phyloP scores from a whole-genome alignment of 2,888 invertebrate genomes.

The Tridacna crocea region DNA sequence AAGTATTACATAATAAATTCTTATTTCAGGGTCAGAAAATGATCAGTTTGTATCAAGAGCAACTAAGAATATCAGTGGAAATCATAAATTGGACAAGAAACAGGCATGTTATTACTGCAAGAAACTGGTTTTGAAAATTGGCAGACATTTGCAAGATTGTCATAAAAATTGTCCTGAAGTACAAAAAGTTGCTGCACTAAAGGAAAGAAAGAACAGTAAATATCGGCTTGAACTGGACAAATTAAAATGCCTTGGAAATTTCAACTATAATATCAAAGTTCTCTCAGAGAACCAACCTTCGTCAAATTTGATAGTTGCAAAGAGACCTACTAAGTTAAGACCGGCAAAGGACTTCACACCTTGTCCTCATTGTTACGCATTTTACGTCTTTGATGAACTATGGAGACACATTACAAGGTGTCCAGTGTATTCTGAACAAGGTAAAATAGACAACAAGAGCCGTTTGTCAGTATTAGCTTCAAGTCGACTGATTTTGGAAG shows the following conservation, averaged over 20 bases:
- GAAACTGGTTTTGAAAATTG: constrained; percentile 17
- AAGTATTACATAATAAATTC: neutral
- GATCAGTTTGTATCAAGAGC: constrained; percentile 15
- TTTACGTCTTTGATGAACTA: constrained; percentile 24
- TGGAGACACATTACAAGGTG: constrained; percentile 20
- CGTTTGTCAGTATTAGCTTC: constrained; percentile 10
- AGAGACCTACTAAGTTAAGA: constrained; percentile 14
- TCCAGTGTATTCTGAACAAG: constrained; percentile 3
- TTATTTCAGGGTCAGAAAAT: neutral
- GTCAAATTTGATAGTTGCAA: constrained; percentile 8
- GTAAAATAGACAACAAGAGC: no score
- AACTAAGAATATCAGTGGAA: constrained; percentile 9
- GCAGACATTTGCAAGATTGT: constrained; percentile 18
- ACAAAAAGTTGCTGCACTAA: constrained; percentile 9
- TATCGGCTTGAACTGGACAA: constrained; percentile 17
- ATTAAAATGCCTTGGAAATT: constrained; percentile 21
- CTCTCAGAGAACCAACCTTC: constrained; percentile 1
- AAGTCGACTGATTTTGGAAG: constrained; percentile 14
- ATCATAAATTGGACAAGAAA: constrained; percentile 12
- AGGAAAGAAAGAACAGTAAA: constrained; percentile 13
- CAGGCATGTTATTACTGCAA: constrained; percentile 17
- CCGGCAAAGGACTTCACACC: constrained; percentile 8
- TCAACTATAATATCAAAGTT: constrained; percentile 18
- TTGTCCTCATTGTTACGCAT: constrained; percentile 28
- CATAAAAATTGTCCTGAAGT: constrained; percentile 7